Evolutionary conservation across 37 sponge, comb jelly and placozoan species (phyloP), one percentile per base, ranked within the genome.

Genomic region (Eunapius fragilis): DNA sequence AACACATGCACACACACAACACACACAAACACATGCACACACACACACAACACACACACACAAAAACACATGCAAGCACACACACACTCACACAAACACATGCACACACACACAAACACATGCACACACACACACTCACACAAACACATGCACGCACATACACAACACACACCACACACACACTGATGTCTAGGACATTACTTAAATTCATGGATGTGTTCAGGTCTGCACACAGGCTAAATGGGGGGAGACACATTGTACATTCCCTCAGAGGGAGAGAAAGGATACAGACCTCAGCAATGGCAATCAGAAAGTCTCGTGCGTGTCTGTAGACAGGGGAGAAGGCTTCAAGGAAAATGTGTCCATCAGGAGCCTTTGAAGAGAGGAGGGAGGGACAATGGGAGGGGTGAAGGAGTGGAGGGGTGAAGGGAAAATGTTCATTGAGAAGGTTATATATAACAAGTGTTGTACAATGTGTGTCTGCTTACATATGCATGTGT

Each of bases 321-420:
- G 99, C 97, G 81, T 97, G 98, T 85, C 79, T 91, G 88, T 98
- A 96, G 17, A 98, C 93, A 10, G 99, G 97, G 27, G 99, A 98
- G 72, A 98, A 98, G 13, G 99, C 82, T 49, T 98, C 99, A 32
- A 98, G 80, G 80, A 98, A 98, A 25, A 98, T 96, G 86, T 96
- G 97, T 34, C 99, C 99, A 87, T 98, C 94, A 45, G 97, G 93
- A 22, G 96, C 96, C 94, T 94, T 72, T 25, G 83, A 72, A 49
- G 36, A 75, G 23, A 14, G 14, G 58, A 58, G 22, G 58, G 58
- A 58, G 22, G 22, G 22, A 17, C 19, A 19, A 19, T 17, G 58
- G 58, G 22, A 17, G 22, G 58, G 58, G 17, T 1, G 22, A 11
- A 58, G 58, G 22, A 38, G 67, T 67, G 31, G 58, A 31, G 69